phyloP scores from a whole-genome alignment of 2,888 invertebrate genomes.

The Cordilura impudica region DNA sequence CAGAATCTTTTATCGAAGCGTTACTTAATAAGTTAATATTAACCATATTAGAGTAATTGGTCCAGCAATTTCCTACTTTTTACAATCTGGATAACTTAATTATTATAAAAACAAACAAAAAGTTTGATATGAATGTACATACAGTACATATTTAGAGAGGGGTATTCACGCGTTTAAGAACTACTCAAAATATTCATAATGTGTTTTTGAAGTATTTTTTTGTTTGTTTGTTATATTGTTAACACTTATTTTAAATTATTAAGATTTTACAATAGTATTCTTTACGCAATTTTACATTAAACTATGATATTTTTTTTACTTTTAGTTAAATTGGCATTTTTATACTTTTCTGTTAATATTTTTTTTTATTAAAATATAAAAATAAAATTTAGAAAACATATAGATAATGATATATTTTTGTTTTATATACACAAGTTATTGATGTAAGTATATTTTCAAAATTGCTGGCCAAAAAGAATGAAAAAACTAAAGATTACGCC shows the following conservation, averaged over 20 bases:
- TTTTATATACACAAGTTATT: too few relatives aligned
- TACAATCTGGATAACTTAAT: slow-evolving; percentile 32
- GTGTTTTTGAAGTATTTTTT: too few relatives aligned
- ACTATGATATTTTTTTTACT: slow-evolving; percentile 1
- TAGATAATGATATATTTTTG: too few relatives aligned
- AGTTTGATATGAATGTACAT: neutral
- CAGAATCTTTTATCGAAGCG: slow-evolving; percentile 4
- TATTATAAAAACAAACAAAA: neutral
- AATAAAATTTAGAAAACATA: neutral
- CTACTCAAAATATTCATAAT: slow-evolving; percentile 13
- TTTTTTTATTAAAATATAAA: slow-evolving; percentile 6
- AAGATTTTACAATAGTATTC: slow-evolving; percentile 32
- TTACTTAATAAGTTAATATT: slow-evolving; percentile 31
- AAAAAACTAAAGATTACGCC: too few relatives aligned
- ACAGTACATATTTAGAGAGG: neutral
- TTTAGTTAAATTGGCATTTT: slow-evolving; percentile 19
- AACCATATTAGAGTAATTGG: slow-evolving; percentile 26
- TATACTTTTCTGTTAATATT: slow-evolving; percentile 25
- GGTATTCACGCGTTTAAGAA: neutral
- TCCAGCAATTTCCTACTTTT: slow-evolving; percentile 24
- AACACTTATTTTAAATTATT: slow-evolving; percentile 30
- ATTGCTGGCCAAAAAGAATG: too few relatives aligned
- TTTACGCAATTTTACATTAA: slow-evolving; percentile 4
- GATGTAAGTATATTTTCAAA: too few relatives aligned
- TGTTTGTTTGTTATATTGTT: too few relatives aligned